Base-by-base conservation (phyloP, 1,140 invertebrate genomes). In the Acromyrmex echinatior region DNA sequence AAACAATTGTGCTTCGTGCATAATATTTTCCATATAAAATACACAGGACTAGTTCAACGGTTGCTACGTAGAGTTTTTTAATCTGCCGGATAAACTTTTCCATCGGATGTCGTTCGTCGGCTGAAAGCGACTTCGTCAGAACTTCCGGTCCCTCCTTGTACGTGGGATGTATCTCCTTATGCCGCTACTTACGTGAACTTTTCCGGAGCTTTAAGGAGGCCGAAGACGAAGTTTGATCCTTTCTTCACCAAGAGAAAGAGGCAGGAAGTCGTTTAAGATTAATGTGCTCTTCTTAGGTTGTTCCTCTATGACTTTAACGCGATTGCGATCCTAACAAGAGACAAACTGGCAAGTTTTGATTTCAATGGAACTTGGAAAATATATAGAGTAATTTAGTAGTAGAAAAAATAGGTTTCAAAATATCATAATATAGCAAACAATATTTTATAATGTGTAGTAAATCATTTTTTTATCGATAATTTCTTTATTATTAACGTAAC, bases 261-360 rank as follows among this genome's bases (percentile, higher is more conserved):
- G 73, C 74, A 79, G 73, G 60, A 86, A 86, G 82, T 86, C 82
- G 82, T 79, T 86, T 86, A 86, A 77, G 82, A 79, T 86, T 86
- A 86, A 86, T 86, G 74, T 58, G 71, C 76, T 79, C 82, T 79
- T 79, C 82, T 77, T 86, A 86, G 60, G 82, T 86, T 56, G 49
- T 45, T 78, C 21, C 16, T 79, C 74, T 45, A 39, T 45, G 81
- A 63, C 82, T 84, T 76, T 25, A 84, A 76, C 25, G 56, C 70
- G 31, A 74, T 84, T 76, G 56, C 80, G 68, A 84, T 76, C 56
- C 58, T 84, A 84, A 71, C 73, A 84, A 84, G 56, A 84, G 73
- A 51, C 58, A 74, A 84, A 74, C 70, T 74, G 49, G 18, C 5
- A 84, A 84, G 70, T 76, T 84, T 74, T 62, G 80, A 76, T 84